A percentile compares a stretch with the other conserved stretches of the same genome.
Conservation (phyloP, 1,140 invertebrate species). For the Sarcophaga bullata region DNA sequence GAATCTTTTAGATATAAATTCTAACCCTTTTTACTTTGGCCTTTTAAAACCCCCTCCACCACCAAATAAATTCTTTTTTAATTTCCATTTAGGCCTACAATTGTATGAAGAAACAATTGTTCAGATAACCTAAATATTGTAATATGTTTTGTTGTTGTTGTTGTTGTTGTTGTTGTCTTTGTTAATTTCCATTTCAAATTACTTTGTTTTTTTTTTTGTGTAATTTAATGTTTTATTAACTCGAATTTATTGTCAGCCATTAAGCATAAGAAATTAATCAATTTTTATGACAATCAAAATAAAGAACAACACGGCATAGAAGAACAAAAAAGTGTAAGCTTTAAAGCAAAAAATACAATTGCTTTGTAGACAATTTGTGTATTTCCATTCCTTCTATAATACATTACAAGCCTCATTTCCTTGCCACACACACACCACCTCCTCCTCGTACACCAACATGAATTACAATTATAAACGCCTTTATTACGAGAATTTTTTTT, state of each 20-base stretch:
- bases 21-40: no score
- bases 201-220: no score
- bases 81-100: not conserved
- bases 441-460: not conserved
- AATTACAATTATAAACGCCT: not conserved
- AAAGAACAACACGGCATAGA: not conserved
- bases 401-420: constrained; percentile 42
- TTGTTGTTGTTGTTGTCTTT: not conserved
- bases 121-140: no score
- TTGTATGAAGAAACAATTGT: no score
- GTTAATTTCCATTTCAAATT: not conserved
- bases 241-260: constrained; percentile 43
- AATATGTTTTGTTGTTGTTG: no score
- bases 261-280: constrained; percentile 43
- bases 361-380: not conserved
- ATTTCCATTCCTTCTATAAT: not conserved
- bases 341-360: constrained; percentile 1
- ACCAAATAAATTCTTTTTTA: not conserved
- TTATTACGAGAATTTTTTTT: no score
- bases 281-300: constrained; percentile 43
- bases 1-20: no score
- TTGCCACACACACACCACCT: not conserved
- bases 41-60: no score
- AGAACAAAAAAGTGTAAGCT: not conserved
- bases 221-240: constrained; percentile 44